phyloP scores from a whole-genome alignment of 2,888 invertebrate species.

The Dicyrtoma fusca region DNA sequence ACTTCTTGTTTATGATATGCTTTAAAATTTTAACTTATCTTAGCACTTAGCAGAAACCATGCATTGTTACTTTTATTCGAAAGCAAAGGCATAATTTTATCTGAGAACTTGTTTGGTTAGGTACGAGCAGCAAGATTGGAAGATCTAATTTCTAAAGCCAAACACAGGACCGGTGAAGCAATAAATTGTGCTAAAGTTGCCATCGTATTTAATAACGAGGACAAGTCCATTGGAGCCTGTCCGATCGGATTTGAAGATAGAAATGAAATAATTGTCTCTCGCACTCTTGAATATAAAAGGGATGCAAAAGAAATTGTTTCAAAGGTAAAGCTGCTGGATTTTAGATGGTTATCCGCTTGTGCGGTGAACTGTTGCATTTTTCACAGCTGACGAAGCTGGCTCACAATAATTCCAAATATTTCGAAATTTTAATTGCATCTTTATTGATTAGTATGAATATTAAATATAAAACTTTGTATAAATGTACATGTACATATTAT shows the following conservation, averaged over 20 bases:
- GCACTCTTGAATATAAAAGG: constrained; percentile 62
- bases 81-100: constrained; percentile 9
- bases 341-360: background rate
- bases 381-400: no score
- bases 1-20: background rate
- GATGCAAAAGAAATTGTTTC: constrained; percentile 20
- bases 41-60: background rate
- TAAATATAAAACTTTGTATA: no score
- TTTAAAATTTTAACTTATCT: no score
- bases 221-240: constrained; percentile 68
- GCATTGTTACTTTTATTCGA: background rate
- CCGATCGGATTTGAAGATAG: constrained; percentile 90
- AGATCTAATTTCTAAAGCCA: constrained; percentile 96
- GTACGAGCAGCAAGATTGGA: constrained; percentile 87
- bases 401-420: no score
- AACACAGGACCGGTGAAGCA: constrained; percentile 71
- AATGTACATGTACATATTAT: background rate
- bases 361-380: background rate
- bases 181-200: constrained; percentile 94
- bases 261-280: constrained; percentile 87
- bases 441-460: no score
- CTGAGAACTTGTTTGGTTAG: constrained; percentile 62
- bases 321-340: constrained; percentile 11
- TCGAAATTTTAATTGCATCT: background rate
- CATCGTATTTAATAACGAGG: constrained; percentile 90